A percentile compares a stretch with the other conserved stretches of the same genome.
Evolutionary conservation across 2,888 invertebrate genomes (phyloP).

Genomic region (Cataglyphis albicans): DNA sequence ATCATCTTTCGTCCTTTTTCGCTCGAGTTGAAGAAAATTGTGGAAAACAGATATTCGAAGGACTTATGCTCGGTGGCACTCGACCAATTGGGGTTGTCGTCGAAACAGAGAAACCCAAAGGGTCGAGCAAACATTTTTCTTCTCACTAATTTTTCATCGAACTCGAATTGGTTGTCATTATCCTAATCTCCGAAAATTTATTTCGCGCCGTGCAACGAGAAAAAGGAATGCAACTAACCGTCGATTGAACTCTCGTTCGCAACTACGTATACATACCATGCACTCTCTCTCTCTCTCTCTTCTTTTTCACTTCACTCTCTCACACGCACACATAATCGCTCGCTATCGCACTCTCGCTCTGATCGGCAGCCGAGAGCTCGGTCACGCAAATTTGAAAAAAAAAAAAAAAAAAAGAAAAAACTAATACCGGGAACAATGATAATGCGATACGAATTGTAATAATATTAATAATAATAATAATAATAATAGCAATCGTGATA

Average conservation of each 20-base stretch:
- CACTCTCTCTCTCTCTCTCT: neutral
- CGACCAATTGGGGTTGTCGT: slow-evolving; percentile 44
- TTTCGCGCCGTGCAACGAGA: neutral
- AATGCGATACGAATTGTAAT: slow-evolving; percentile 79
- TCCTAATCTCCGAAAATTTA: neutral
- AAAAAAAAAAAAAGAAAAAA: slow-evolving; percentile 27
- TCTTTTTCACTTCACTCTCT: neutral
- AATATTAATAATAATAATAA: slow-evolving; percentile 72
- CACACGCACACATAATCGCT: slow-evolving; percentile 52
- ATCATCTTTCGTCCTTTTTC: slow-evolving; percentile 22
- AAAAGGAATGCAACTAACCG: slow-evolving; percentile 14
- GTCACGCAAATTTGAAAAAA: slow-evolving; percentile 68
- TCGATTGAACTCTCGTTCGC: slow-evolving; percentile 69
- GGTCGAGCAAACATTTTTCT: slow-evolving; percentile 35
- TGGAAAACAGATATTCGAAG: slow-evolving; percentile 34
- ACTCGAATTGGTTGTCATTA: neutral
- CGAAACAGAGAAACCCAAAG: slow-evolving; percentile 39
- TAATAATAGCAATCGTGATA: slow-evolving; percentile 71
- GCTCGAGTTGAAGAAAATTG: neutral
- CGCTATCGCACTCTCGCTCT: slow-evolving; percentile 54
- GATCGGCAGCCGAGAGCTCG: slow-evolving; percentile 53
- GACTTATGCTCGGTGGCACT: neutral
- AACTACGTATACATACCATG: slow-evolving; percentile 52
- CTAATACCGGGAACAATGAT: slow-evolving; percentile 79
- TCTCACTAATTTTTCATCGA: neutral